These are phyloP conservation scores for Zaprionus kolodkinae DNA, from an alignment of 1,140 invertebrate species.

Conservation along the genomic window DNA sequence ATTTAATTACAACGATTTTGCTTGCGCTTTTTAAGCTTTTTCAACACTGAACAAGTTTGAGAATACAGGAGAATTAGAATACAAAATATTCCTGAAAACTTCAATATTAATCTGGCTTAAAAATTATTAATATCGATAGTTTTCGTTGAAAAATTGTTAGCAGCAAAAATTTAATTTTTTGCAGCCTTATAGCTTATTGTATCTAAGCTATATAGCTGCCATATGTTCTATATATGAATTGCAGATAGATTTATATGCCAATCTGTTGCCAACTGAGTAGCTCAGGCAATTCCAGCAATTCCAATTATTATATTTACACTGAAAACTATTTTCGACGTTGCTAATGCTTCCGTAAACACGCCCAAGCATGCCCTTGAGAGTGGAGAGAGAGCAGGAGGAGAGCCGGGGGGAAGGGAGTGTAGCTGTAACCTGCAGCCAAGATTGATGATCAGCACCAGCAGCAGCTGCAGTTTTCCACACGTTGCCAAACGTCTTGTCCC, in stretches of 20 bases:
- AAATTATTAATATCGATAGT: too few relatives aligned
- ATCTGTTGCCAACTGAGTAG: conserved; percentile 65
- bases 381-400: neutral
- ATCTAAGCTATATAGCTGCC: neutral
- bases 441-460: conserved; percentile 24
- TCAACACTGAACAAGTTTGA: too few relatives aligned
- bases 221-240: neutral
- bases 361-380: conserved; percentile 31
- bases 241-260: conserved; percentile 3
- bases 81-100: too few relatives aligned
- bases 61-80: too few relatives aligned
- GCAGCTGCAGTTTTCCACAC: neutral
- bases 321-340: conserved; percentile 40
- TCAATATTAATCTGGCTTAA: too few relatives aligned
- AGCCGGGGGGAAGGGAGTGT: neutral
- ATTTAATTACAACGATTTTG: too few relatives aligned
- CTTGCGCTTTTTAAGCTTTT: too few relatives aligned
- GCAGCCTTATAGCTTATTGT: too few relatives aligned
- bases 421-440: conserved; percentile 1
- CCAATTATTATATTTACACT: conserved; percentile 55
- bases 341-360: conserved; percentile 44
- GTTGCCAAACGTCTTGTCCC: neutral
- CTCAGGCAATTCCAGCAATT: conserved; percentile 30
- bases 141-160: too few relatives aligned
- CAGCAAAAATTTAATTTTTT: too few relatives aligned